These are phyloP conservation scores for Sebastes fasciatus DNA, from an alignment of 2,113 vertebrate genomes.

Conservation along the genomic window DNA sequence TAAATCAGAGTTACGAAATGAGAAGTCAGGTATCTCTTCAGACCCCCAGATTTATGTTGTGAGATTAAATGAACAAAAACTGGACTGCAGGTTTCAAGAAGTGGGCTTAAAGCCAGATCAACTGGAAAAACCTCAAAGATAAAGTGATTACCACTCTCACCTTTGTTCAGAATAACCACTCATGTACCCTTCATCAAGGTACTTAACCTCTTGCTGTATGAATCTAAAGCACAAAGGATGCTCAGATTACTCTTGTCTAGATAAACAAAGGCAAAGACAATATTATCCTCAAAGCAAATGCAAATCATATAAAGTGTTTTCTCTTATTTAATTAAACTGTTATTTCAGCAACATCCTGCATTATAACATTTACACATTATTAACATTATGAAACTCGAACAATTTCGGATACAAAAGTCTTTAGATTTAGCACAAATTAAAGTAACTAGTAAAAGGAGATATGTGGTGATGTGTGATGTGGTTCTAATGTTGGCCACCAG, in stretches of 20 bases:
- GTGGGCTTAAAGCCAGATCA: background rate
- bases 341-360: background rate
- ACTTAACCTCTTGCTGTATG: background rate
- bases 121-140: background rate
- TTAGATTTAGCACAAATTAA: background rate
- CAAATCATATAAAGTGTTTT: background rate
- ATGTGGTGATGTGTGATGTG: conserved; percentile 1
- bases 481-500: conserved; percentile 69
- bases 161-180: background rate
- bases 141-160: background rate
- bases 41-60: background rate
- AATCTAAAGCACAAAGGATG: conserved; percentile 5
- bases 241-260: background rate
- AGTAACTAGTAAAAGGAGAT: background rate
- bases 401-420: background rate
- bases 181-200: background rate
- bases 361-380: background rate
- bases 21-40: background rate
- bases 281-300: background rate
- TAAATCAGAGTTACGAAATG: background rate
- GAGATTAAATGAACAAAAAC: background rate
- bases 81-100: background rate
- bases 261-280: conserved; percentile 11
- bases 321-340: background rate
- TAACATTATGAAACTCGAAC: background rate